Base-by-base conservation (phyloP, 2,888 invertebrate genomes). In the Acrobasis repandana region DNA sequence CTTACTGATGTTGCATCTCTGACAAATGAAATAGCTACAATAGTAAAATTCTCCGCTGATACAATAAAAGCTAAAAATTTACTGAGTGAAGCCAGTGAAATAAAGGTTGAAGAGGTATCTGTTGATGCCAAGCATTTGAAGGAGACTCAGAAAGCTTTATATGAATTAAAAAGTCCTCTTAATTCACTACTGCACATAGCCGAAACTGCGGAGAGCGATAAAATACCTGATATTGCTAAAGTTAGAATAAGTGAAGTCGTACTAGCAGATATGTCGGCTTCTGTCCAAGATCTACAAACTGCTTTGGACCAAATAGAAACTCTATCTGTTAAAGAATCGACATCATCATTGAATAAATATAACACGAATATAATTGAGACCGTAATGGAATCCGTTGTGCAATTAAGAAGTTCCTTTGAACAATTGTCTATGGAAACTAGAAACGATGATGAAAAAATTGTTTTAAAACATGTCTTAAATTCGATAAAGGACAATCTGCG, bases 281-380 rank as follows among this genome's bases (percentile, higher is more conserved):
- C 93, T 9, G 88, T 93, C 48, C 92, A 92, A 79, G 90, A 93
- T 65, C 76, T 93, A 46, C 93, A 93, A 76, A 78, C 80, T 54
- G 87, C 88, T 62, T 75, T 93, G 61, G 88, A 92, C 74, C 85
- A 88, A 71, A 85, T 92, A 54, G 92, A 93, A 62, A 88, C 90
- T 61, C 84, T 93, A 0, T 89, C 94, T 8, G 82, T 94, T 11
- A 92, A 90, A 65, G 94, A 94, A 80, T 89, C 93, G 0, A 78
- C 72, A 11, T 74, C 78, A n/a, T 66, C 78, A 1, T 67, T 90
- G 49, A 71, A 81, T 49, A 88, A 86, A 64, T 87, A 93, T 60
- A 94, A 94, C 68, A 93, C 94, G 62, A 93, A 94, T 61, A 90
- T 95, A 38, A 90, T 95, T 61, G 95, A 95, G 73, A 93, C 93